These are phyloP conservation scores for Andrena praecox DNA, from an alignment of 2,888 invertebrate genomes.

Conservation along the genomic window DNA sequence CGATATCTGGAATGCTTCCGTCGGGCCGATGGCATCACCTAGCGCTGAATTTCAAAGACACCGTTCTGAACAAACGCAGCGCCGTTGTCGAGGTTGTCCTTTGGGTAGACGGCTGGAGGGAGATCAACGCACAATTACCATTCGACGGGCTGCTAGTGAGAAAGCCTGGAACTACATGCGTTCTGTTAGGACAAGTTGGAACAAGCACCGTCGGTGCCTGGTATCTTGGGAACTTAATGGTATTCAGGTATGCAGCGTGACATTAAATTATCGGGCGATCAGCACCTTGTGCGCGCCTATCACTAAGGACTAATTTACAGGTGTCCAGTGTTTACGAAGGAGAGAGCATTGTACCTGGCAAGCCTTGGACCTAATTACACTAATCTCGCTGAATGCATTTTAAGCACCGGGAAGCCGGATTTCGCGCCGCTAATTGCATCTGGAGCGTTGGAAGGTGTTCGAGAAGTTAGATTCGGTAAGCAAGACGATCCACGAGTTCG, in stretches of 20 bases:
- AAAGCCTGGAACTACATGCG: constrained; percentile 86
- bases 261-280: neutral
- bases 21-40: constrained; percentile 87
- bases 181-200: constrained; percentile 86
- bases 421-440: constrained; percentile 82
- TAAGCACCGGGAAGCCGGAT: constrained; percentile 81
- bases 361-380: constrained; percentile 86
- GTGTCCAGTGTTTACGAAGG: constrained; percentile 86
- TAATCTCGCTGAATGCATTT: constrained; percentile 85
- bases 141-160: constrained; percentile 88
- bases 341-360: constrained; percentile 86
- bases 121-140: constrained; percentile 86
- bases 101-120: constrained; percentile 87
- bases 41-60: constrained; percentile 87
- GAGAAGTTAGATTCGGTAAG: constrained; percentile 83
- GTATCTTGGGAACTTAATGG: constrained; percentile 86
- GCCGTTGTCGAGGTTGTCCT: constrained; percentile 87
- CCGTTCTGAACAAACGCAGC: constrained; percentile 86
- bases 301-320: constrained; percentile 76
- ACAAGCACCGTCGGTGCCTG: constrained; percentile 84
- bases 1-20: constrained; percentile 85
- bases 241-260: constrained; percentile 83
- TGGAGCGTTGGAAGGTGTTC: constrained; percentile 80
- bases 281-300: neutral
- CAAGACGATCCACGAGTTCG: neutral